phyloP scores from a whole-genome alignment of 2,113 vertebrate species.

The Platysternon megacephalum region DNA sequence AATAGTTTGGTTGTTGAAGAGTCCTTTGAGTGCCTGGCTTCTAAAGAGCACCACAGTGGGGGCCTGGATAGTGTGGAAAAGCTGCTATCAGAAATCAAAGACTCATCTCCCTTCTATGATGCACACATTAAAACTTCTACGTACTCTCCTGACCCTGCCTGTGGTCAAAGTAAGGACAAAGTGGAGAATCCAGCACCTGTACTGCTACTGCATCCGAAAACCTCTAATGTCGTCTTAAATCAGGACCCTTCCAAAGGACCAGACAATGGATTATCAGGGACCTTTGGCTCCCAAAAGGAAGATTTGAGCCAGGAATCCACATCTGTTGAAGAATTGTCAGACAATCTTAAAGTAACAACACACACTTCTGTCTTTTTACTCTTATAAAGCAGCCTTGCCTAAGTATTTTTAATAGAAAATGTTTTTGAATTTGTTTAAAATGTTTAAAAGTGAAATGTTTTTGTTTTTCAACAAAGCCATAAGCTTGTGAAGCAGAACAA shows the following conservation, averaged over 20 bases:
- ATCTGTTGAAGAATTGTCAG: neutral
- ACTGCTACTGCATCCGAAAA: accelerated
- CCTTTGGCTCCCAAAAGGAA: neutral
- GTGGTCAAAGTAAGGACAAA: neutral
- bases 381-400: neutral
- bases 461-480: neutral
- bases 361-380: neutral
- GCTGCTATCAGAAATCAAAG: neutral
- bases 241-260: neutral
- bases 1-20: neutral
- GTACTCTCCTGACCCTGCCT: neutral
- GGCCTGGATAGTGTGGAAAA: neutral
- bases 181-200: neutral
- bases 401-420: neutral
- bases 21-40: neutral
- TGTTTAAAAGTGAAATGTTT: neutral
- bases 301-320: neutral
- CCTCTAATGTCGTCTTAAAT: neutral
- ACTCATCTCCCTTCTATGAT: accelerated
- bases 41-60: neutral
- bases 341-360: slow-evolving; percentile 19
- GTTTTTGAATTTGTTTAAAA: neutral
- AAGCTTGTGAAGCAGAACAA: neutral
- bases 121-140: accelerated
- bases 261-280: neutral